Evolutionary conservation across 2,888 invertebrate species (phyloP).

Genomic region (Xanthia togata): DNA sequence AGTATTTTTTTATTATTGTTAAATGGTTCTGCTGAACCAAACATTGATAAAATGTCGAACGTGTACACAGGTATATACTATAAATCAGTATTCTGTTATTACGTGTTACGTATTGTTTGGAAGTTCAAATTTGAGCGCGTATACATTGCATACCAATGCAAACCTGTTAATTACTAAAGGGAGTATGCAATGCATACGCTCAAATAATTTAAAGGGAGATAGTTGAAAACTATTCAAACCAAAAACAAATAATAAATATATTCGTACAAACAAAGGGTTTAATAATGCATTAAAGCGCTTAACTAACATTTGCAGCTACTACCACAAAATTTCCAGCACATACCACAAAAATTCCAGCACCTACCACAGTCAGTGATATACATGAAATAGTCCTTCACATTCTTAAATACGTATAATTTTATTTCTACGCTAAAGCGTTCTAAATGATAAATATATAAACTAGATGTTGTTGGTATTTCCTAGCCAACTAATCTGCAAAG

Average conservation of each 20-base stretch:
- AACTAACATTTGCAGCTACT: neutral
- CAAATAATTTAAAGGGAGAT: neutral
- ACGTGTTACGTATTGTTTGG: neutral
- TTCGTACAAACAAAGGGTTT: neutral
- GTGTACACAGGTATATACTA: neutral
- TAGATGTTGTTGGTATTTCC: neutral
- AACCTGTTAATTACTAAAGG: neutral
- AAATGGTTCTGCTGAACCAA: neutral
- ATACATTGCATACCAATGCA: neutral
- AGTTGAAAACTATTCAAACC: neutral
- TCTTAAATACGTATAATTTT: neutral
- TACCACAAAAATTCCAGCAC: too few species aligned
- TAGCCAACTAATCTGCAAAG: neutral
- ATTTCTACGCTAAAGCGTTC: neutral
- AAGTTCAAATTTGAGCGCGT: neutral
- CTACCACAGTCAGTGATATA: neutral
- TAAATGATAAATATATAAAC: neutral
- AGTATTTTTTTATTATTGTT: conserved; percentile 13
- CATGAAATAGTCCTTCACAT: neutral
- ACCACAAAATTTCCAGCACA: neutral
- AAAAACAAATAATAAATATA: neutral
- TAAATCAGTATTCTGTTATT: neutral
- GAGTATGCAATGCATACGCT: neutral
- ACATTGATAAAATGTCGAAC: neutral
- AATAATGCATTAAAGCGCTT: neutral